Percentiles rank a stretch among this genome's conserved stretches.
Conservation (phyloP, 2,113 vertebrate genomes). For the Pituophis catenifer region DNA sequence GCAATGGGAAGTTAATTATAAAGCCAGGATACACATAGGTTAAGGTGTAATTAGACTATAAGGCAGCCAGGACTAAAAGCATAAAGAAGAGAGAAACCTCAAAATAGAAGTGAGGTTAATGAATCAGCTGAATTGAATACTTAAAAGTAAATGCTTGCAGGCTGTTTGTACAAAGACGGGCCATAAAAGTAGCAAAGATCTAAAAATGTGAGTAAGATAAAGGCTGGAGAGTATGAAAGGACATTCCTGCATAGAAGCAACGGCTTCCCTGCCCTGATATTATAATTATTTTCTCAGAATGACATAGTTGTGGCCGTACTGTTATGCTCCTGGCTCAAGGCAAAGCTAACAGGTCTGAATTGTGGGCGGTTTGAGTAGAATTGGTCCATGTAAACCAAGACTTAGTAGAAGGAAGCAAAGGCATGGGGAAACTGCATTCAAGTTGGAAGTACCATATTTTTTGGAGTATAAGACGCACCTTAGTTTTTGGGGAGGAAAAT, state of each 20-base stretch:
- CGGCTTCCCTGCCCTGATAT: background rate
- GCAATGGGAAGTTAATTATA: constrained; percentile 31
- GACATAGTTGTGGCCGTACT: background rate
- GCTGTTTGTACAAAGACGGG: background rate
- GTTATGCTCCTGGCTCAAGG: background rate
- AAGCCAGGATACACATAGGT: constrained; percentile 26
- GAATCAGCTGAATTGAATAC: background rate
- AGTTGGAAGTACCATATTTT: background rate
- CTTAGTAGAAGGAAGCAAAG: background rate
- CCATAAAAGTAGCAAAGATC: background rate
- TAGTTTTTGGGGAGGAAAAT: too few species aligned
- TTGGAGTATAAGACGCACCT: too few species aligned
- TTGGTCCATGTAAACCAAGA: background rate
- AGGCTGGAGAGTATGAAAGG: background rate
- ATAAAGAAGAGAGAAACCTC: constrained; percentile 12
- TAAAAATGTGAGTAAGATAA: background rate
- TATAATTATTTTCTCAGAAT: background rate
- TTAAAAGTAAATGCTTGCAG: background rate
- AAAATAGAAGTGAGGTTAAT: background rate
- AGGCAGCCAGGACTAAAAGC: constrained; percentile 19
- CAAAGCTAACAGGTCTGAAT: background rate
- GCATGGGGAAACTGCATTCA: background rate
- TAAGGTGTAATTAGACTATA: constrained; percentile 44
- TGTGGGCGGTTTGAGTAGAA: background rate
- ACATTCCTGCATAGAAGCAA: background rate